Evolutionary conservation across 2,888 invertebrate genomes (phyloP), one percentile per base, ranked within the genome.

Genomic region (Oscheius myriophilus): DNA sequence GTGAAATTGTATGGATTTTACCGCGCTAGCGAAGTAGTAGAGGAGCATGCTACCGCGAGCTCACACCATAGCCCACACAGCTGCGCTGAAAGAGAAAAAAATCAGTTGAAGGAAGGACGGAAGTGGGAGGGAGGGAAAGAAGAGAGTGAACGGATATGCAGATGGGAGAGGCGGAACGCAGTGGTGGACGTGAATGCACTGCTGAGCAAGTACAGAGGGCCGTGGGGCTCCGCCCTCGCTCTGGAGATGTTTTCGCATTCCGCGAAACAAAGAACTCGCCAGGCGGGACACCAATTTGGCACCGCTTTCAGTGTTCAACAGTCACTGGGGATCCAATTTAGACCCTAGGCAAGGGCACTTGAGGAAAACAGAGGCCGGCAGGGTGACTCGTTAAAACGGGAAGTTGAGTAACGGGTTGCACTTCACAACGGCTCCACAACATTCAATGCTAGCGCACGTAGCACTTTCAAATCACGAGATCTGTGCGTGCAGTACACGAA

Each of bases 1-100:
- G 71, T 87, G 86, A 67, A 86, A 82, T 72, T 81, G 84, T 66
- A 86, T 80, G 54, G 79, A 80, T 76, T 86, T 86, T 73, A 87
- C 84, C 69, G 86, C 86, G 68, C 77, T 79, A 67, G 86, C 84
- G 70, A 86, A 86, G 70, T 86, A 86, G 71, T 86, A 86, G 53
- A 86, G 73, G 64, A 85, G 79, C 85, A 82, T 79, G 55, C 54
- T 51, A 57, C 45, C 42, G 46, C 25, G n/a, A 18, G 42, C 54
- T 41, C 65, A 39, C 51, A 54, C 45, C 65, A 54, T 54, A 55
- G 55, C 65, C 55, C 65, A 45, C 49, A 21, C 25, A 16, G 12
- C 25, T 39, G 65, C 54, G 57, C 63, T 58, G 45, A 41, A 33
- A 39, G 43, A 51, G 42, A 25, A 23, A 49, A 59, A 49, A 23